These are phyloP conservation scores for Aphaenogaster ashmeadi DNA, from an alignment of 1,140 invertebrate species.

Conservation along the genomic window DNA sequence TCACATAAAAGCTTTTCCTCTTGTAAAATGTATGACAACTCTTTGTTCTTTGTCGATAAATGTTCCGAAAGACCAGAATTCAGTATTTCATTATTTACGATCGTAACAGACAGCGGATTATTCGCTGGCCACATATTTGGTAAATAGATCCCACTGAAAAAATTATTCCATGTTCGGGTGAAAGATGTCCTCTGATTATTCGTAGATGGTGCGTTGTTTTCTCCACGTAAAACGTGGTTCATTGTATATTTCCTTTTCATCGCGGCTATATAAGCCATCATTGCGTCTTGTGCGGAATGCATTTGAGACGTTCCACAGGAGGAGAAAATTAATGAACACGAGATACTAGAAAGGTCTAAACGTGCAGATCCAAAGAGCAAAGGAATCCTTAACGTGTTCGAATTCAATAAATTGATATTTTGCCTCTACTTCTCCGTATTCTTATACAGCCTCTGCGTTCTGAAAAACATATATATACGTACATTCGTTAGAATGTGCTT, in stretches of 20 bases:
- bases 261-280: background rate
- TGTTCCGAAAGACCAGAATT: conserved; percentile 76
- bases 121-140: conserved; percentile 60
- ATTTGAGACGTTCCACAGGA: conserved; percentile 43
- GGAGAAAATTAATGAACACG: background rate
- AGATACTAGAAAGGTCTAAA: conserved; percentile 3
- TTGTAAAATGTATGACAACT: background rate
- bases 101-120: conserved; percentile 77
- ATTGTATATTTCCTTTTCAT: conserved; percentile 65
- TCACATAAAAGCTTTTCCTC: background rate
- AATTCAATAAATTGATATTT: conserved; percentile 62
- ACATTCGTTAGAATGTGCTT: background rate
- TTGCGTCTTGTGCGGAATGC: conserved; percentile 50
- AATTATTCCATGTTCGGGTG: conserved; percentile 49
- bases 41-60: conserved; percentile 66
- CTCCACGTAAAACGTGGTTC: conserved; percentile 56
- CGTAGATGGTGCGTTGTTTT: conserved; percentile 1
- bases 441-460: conserved; percentile 60
- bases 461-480: conserved; percentile 59
- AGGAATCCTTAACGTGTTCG: background rate
- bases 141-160: conserved; percentile 63
- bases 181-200: conserved; percentile 59
- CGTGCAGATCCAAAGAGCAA: background rate
- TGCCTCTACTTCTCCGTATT: conserved; percentile 50
- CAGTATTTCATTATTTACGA: conserved; percentile 78